Evolutionary conservation across 2,888 invertebrate species (phyloP), one percentile per base, ranked within the genome.

Genomic region (Boloria euphrosyne): DNA sequence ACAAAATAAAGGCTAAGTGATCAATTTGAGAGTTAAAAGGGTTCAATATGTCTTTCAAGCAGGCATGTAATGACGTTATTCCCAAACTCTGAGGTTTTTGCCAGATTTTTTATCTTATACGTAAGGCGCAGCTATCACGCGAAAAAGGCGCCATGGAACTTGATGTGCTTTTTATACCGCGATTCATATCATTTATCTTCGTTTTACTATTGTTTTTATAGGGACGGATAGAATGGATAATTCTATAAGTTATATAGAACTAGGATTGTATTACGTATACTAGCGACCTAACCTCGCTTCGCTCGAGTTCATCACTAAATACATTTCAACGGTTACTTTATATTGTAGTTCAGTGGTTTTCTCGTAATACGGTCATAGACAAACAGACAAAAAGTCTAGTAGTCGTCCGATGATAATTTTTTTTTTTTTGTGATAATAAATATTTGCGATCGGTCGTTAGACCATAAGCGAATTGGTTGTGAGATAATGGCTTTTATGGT

Each of bases 21-120:
- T 78, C 78, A 76, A 77, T 77, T 80, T 80, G 76, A 67, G 75
- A 78, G 80, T 78, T 80, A 79, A 83, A 84, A 78, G 80, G 81
- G 79, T 77, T 68, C 78, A 55, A 82, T 85, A 84, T 84, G 84
- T 85, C 81, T 80, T 70, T 52, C n/a, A 17, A 55, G 54, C 58
- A 61, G 50, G 54, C 53, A 18, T 55, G 49, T 52, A 53, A 17
- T 51, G 63, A 44, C 58, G 52, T 53, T 47, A 58, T 64, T 57
- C 46, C 46, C 22, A 49, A 52, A 49, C 47, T 62, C 62, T 51
- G 57, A 51, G 57, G 16, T 62, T 62, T 66, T 58, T 58, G 58
- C n/a, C 22, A 27, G 14, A 52, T 58, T 62, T 57, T 60, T 59
- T 65, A 61, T 66, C 65, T 27, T 27, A 60, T 54, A 44, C 54